Evolutionary conservation across 2,888 invertebrate genomes (phyloP), one percentile per base, ranked within the genome.

Genomic region (Mesorhabditis sp.): DNA sequence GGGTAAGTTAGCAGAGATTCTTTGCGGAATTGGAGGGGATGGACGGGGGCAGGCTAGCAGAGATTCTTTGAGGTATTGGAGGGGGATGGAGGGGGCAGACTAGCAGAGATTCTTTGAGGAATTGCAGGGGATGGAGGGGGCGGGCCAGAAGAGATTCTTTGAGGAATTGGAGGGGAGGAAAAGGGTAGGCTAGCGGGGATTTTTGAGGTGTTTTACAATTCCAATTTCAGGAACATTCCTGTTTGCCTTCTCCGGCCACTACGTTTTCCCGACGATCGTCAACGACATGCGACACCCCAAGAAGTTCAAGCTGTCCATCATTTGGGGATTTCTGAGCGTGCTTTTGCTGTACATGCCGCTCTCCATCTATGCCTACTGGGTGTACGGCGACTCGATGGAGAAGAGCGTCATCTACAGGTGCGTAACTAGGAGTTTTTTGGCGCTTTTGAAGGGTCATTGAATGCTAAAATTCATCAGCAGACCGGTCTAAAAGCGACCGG

Each of bases 211-310:
- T 41, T 10, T 42, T 13, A 43, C 2, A 2, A 41, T 66, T 66
- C 42, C 41, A 7, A 41, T 15, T 70, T 41, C 71, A 73, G 73
- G 79, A 68, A 83, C 80, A 44, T 85, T 84, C 70, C 74, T 84
- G 64, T 84, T 84, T 71, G 78, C 82, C 7, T 84, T 85, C 71
- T 83, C 83, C 43, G 84, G 84, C 41, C 83, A 83, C 71, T 81
- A 76, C 67, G 83, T 83, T 83, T 89, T 95, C 82, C 90, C 94
- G 77, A 94, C 94, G 0, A 91, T 95, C 67, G 94, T 94, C 88
- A 92, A 94, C 74, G 95, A 95, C 86, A 95, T 95, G 95, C 90
- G 90, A 75, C 90, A 92, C 74, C 92, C 92, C 75, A 87, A 89
- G 2, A 90, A 91, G 81, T 91, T 95, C 76, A 90, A 91, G 77